Percentiles rank a stretch among this genome's conserved stretches.
phyloP scores from a whole-genome alignment of 2,113 vertebrate genomes.

The Paratilapia polleni region DNA sequence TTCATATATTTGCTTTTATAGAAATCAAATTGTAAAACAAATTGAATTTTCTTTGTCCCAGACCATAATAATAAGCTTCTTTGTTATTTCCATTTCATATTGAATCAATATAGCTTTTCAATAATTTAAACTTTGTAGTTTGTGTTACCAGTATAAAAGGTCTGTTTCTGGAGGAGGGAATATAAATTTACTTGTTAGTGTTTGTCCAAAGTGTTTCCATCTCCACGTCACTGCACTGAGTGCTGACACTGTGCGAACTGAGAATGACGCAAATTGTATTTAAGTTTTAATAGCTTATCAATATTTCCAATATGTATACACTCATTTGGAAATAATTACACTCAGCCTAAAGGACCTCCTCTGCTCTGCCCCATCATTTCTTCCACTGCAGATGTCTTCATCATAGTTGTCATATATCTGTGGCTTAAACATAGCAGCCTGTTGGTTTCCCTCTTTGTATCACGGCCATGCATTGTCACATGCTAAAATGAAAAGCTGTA shows the following conservation, averaged over 20 bases:
- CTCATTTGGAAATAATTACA: neutral
- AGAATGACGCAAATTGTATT: neutral
- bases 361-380: neutral
- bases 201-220: too few species aligned
- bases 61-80: neutral
- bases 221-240: too few species aligned
- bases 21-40: neutral
- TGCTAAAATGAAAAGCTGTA: neutral
- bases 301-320: neutral
- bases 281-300: neutral
- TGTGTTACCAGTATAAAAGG: neutral
- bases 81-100: neutral
- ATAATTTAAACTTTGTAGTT: neutral
- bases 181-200: neutral
- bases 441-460: neutral
- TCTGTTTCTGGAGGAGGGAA: neutral
- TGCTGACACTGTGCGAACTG: neutral
- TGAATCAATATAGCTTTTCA: neutral
- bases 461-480: neutral
- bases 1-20: neutral
- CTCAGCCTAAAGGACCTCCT: too few species aligned
- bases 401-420: neutral
- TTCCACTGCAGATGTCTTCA: neutral
- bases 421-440: neutral
- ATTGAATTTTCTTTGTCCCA: neutral